Evolutionary conservation across 2,113 vertebrate species (phyloP), one percentile per base, ranked within the genome.

Genomic region (Polypterus bichir): DNA sequence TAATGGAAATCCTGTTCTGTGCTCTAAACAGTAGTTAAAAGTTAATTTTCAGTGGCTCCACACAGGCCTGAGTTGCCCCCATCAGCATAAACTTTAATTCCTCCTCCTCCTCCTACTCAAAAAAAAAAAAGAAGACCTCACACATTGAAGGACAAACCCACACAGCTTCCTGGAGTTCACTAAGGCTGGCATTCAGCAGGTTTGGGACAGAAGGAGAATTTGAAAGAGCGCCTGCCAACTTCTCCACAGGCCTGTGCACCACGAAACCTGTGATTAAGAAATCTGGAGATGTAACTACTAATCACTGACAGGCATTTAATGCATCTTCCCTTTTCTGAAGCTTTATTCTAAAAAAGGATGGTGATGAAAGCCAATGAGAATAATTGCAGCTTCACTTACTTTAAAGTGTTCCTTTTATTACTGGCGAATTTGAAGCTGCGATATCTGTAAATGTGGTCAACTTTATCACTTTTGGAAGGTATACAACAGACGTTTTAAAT

Each of bases 91-190:
- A 57, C 59, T 55, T 55, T 55, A 55, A 55, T 63, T 44, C 48
- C 59, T 61, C 49, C 45, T 51, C 8, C 27, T 27, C 27, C 27
- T 27, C 27, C 27, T 27, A 27, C 27, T 27, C 27, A 27, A 27
- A 27, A 27, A 27, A 27, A 27, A 27, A 27, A 47, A 59, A 52
- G 47, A 47, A 52, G 67, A 68, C 63, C 67, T 65, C 67, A 68
- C 67, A 68, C 67, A 62, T 59, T 59, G 67, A 55, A 9, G 27
- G 56, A 54, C 60, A 53, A 56, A 65, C 11, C 63, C 56, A 11
- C 63, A 59, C 51, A 10, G 45, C 63, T 59, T 68, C 63, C 51
- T 47, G 59, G 55, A 10, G 56, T 44, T 11, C 53, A 11, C 46
- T 5, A n/a, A 27, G 52, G 47, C 62, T 49, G 62, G 58, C 62